A percentile compares a stretch with the other conserved stretches of the same genome.
phyloP scores from a whole-genome alignment of 2,113 vertebrate genomes.

The Motacilla tschutschensis region DNA sequence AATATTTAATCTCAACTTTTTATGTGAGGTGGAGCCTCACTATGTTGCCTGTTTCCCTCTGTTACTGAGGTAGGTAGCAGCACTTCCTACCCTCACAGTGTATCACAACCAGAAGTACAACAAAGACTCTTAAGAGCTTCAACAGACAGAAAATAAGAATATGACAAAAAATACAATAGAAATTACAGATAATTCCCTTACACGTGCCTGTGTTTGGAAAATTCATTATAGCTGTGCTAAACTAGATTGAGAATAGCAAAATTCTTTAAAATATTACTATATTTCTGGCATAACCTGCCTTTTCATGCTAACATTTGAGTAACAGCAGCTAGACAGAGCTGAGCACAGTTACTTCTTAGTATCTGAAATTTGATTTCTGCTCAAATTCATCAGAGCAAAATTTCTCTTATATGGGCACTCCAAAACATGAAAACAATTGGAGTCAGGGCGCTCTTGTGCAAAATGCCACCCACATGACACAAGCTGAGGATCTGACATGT shows the following conservation, averaged over 20 bases:
- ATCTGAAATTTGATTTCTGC: not conserved
- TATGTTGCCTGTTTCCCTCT: accelerated
- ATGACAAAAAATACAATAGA: not conserved
- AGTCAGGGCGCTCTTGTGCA: not conserved
- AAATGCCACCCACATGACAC: conserved; percentile 25
- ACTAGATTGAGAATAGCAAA: not conserved
- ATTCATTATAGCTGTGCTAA: not conserved
- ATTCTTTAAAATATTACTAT: not conserved
- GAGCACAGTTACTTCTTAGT: not conserved
- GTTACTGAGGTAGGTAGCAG: not conserved
- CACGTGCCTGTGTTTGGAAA: not conserved
- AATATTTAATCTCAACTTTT: not conserved
- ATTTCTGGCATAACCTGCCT: not conserved
- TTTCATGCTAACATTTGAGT: not conserved
- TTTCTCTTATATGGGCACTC: not conserved
- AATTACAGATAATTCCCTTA: not conserved
- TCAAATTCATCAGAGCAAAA: not conserved
- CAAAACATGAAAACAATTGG: not conserved
- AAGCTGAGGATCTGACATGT: not conserved
- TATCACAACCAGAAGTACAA: not conserved
- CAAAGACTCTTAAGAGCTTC: not conserved
- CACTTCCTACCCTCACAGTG: not conserved
- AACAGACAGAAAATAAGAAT: not conserved
- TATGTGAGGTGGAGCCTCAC: not conserved
- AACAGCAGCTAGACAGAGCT: not conserved